Conservation (phyloP, 2,888 invertebrate species). For the Xestia xanthographa region DNA sequence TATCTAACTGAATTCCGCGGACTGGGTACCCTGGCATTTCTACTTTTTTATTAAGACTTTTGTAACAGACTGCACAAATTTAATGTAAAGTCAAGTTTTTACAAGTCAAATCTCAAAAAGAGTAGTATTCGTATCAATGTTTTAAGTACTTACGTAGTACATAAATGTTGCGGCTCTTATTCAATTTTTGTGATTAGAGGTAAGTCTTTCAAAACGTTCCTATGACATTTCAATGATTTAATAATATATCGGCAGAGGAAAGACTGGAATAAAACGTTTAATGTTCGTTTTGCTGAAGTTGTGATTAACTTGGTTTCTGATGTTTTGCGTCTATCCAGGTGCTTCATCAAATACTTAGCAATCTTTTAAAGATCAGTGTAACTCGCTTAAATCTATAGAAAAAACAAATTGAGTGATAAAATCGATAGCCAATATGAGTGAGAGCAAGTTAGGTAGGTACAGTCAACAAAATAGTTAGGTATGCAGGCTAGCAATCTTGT, state of each 20-base stretch:
- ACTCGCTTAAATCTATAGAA: slow-evolving; percentile 13
- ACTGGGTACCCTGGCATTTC: not conserved
- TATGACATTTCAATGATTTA: slow-evolving; percentile 44
- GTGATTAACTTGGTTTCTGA: slow-evolving; percentile 30
- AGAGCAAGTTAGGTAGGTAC: not conserved
- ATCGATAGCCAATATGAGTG: not conserved
- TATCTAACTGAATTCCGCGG: not conserved
- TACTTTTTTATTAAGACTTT: slow-evolving; percentile 2
- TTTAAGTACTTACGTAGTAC: slow-evolving; percentile 29
- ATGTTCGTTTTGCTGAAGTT: slow-evolving; percentile 37
- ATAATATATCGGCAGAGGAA: slow-evolving; percentile 56
- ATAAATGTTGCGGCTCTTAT: slow-evolving; percentile 29
- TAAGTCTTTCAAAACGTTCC: slow-evolving; percentile 46
- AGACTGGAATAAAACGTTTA: slow-evolving; percentile 52
- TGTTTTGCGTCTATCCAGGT: slow-evolving; percentile 32
- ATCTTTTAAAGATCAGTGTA: slow-evolving; percentile 17
- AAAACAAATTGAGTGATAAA: not conserved
- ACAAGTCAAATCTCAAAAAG: not conserved
- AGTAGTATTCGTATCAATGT: slow-evolving; percentile 10
- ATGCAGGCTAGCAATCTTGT: too few species aligned
- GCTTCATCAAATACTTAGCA: slow-evolving; percentile 22
- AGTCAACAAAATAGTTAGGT: too few species aligned
- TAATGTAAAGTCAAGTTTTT: not conserved
- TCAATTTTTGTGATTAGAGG: slow-evolving; percentile 41
- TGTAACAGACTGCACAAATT: slow-evolving; percentile 28